Conservation (phyloP, 2,888 invertebrate genomes). For the Ennomos quercinarius region DNA sequence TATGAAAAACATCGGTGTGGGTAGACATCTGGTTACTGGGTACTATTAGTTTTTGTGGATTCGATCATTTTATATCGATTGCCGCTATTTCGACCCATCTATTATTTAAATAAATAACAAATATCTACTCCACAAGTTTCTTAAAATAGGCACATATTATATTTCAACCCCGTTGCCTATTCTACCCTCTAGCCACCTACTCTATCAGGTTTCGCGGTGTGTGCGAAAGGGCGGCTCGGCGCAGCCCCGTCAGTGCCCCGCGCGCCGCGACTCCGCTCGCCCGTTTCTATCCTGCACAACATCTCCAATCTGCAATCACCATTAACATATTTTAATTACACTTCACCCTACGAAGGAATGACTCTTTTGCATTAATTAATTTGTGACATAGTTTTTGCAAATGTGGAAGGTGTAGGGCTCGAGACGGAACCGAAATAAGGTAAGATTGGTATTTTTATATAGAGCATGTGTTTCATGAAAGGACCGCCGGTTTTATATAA, state of each 20-base stretch:
- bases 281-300: conserved; percentile 15
- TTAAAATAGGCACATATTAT: conserved; percentile 5
- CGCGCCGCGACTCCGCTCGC: conserved; percentile 62
- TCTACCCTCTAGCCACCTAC: conserved; percentile 47
- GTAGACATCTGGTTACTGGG: too few species aligned
- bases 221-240: conserved; percentile 65
- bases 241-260: conserved; percentile 75
- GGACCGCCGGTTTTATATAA: conserved; percentile 12
- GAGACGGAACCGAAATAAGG: conserved; percentile 9
- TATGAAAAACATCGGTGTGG: too few species aligned
- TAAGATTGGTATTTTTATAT: conserved; percentile 19
- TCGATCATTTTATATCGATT: too few species aligned
- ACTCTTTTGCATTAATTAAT: conserved; percentile 26
- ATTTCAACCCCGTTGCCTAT: background rate
- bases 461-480: conserved; percentile 22
- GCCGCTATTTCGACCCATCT: too few species aligned
- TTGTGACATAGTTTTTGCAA: conserved; percentile 27
- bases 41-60: too few species aligned
- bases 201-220: conserved; percentile 62
- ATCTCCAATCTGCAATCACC: conserved; percentile 5
- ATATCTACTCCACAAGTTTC: too few species aligned
- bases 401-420: conserved; percentile 24
- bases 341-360: conserved; percentile 27
- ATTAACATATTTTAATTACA: conserved; percentile 30
- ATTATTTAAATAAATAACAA: too few species aligned